phyloP scores from a whole-genome alignment of 2,888 invertebrate species.

The Podabrus alpinus region DNA sequence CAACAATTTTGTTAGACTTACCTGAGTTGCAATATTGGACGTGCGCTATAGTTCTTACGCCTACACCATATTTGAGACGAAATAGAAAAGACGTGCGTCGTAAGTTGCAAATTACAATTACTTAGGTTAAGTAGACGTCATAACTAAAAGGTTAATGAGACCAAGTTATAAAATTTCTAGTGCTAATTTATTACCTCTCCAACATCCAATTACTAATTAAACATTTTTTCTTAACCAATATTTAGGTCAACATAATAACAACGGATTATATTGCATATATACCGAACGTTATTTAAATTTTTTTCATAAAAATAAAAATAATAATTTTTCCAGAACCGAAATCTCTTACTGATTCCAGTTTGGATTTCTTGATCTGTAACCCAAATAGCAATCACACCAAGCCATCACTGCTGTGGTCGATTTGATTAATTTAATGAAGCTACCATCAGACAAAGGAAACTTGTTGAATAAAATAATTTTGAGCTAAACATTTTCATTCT shows the following conservation, averaged over 20 bases:
- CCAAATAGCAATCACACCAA: not conserved
- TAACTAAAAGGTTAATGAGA: slow-evolving; percentile 18
- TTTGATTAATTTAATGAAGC: no score
- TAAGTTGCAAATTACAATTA: not conserved
- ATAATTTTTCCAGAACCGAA: no score
- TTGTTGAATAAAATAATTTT: not conserved
- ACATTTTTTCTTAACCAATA: not conserved
- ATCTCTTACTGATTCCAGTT: not conserved
- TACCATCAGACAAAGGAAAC: not conserved
- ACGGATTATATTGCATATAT: not conserved
- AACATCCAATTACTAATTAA: not conserved
- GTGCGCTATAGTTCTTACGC: slow-evolving; percentile 42
- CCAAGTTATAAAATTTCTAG: slow-evolving; percentile 27
- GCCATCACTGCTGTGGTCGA: not conserved
- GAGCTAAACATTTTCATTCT: not conserved
- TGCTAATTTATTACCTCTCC: not conserved
- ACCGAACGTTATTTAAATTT: no score
- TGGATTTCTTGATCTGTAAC: not conserved
- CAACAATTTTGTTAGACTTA: slow-evolving; percentile 44
- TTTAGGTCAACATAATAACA: not conserved
- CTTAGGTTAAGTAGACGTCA: slow-evolving; percentile 28
- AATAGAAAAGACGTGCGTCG: slow-evolving; percentile 18
- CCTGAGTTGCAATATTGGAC: slow-evolving; percentile 44
- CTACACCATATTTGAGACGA: slow-evolving; percentile 30
- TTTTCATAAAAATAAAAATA: no score